Evolutionary conservation across 37 sponge, comb jelly and placozoan species (phyloP), one percentile per base, ranked within the genome.

Genomic region (Spongilla lacustris): DNA sequence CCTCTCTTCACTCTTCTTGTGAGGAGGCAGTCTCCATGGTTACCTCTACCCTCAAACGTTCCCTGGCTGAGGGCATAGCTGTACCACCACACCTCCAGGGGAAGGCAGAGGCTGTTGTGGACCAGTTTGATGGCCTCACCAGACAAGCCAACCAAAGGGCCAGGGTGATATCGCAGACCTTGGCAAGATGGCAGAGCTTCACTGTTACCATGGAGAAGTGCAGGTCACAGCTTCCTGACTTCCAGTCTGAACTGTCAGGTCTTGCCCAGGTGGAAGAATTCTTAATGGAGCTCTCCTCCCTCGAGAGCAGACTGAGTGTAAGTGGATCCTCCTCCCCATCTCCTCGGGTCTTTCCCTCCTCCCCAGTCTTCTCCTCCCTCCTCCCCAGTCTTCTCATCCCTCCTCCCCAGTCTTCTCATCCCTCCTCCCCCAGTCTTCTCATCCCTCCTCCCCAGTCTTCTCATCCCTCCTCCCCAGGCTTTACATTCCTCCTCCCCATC

Each of bases 281-380:
- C 74, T 67, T 71, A 19, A 72, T 17, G 8, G 84, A 89, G 22
- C 83, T 89, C 31, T 80, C 87, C 24, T 72, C 81, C 32, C 75
- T 79, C 5, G 74, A 87, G 66, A 36, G 35, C 28, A 46, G 87
- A 74, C 36, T 87, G 13, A 32, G 80, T 36, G 87, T 87, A 17
- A 33, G 23, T 34, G 3, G 23, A 5, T 24, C 1, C n/a, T 38
- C n/a, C 49, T 24, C n/a, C 12, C 49, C 46, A 41, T 23, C 50
- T 34, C 10, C 78, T 14, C 78, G 23, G 25, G 6, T n/a, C n/a
- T n/a, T n/a, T 29, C 35, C 37, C 76, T 75, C 37, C 23, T 11
- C 35, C 25, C 73, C 19, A 72, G n/a, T n/a, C n/a, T n/a, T n/a
- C n/a, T n/a, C 73, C 19, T 13, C 26, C 13, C 76, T 75, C 36